Conservation (phyloP, 2,797 vertebrate genomes). For the Epinephelus coioides region DNA sequence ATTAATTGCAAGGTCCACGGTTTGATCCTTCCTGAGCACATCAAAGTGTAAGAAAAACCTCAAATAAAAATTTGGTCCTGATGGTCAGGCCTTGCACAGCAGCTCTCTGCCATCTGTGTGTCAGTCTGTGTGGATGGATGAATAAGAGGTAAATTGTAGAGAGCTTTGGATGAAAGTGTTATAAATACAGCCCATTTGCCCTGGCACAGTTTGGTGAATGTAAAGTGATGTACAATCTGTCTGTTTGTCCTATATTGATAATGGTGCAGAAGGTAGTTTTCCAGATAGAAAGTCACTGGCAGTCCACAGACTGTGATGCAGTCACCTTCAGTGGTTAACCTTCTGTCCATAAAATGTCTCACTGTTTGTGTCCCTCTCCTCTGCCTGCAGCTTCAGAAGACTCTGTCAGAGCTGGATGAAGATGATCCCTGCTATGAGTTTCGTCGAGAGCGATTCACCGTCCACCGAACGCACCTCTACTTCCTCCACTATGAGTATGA, state of each 20-base stretch:
- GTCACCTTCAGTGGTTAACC: not conserved
- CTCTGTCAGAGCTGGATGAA: conserved; percentile 95
- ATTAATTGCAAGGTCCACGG: not conserved
- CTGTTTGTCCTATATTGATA: not conserved
- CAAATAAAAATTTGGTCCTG: not conserved
- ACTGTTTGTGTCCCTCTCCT: not conserved
- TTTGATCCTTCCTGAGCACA: not conserved
- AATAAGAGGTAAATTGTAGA: not conserved
- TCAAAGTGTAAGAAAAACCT: not conserved
- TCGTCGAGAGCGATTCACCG: conserved; percentile 95
- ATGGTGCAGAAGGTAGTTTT: not conserved
- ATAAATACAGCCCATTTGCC: not conserved
- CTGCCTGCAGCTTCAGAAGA: conserved; percentile 93
- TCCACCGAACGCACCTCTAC: conserved; percentile 96
- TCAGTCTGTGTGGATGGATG: not conserved
- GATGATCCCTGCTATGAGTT: conserved; percentile 98
- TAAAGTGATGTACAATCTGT: not conserved
- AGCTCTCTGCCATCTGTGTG: too few species aligned
- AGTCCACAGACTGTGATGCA: not conserved
- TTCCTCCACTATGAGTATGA: conserved; percentile 97
- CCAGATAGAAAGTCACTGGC: not conserved
- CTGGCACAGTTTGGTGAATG: not conserved
- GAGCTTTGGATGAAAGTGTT: not conserved
- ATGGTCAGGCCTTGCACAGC: not conserved
- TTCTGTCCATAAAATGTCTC: not conserved